Base-by-base conservation (phyloP, 2,113 vertebrate species). In the Alethe diademata region DNA sequence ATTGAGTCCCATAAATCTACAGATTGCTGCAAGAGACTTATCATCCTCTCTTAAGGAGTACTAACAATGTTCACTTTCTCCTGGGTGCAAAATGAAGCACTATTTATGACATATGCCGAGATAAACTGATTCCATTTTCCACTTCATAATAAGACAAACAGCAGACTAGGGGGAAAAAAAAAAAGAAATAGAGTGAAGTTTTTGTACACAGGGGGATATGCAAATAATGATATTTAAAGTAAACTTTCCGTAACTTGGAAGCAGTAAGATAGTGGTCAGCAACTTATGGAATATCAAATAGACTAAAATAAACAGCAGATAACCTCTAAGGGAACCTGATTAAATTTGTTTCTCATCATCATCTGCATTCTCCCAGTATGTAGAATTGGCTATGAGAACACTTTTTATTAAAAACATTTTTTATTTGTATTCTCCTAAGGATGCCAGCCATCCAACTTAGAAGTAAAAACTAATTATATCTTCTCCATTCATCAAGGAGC, bases 351-450 rank as follows among this genome's bases (percentile, higher is more conserved):
- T 95, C 72, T 95, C 42, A 28, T 61, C 67, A 53, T 93, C 74
- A 92, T 75, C 53, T 84, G 28, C 85, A 61, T 90, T 95, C 28
- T 18, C 78, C 42, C 35, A 79, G 33, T 43, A 47, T 14, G 25
- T 28, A 78, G 58, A 92, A 64, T 50, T 73, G 60, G 26, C 36
- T 56, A 73, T 81, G 67, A 88, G 88, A 92, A 91, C 16, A 70
- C 82, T 80, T 92, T 96, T 97, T 95, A 97, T 96, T 96, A 91
- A 97, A 96, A 95, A 65, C 26, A 33, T 84, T 97, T 96, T 95
- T 90, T 81, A 38, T 93, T 95, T 88, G 7, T 95, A 67, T 67
- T 97, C 86, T 93, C n/a, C 48, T 95, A 95, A 91, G 86, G 88
- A 81, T 97, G 70, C 62, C 75, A 94, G 66, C 23, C 50, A 93